These are phyloP conservation scores for Sprattus sprattus DNA, from an alignment of 2,113 vertebrate genomes.

Conservation along the genomic window DNA sequence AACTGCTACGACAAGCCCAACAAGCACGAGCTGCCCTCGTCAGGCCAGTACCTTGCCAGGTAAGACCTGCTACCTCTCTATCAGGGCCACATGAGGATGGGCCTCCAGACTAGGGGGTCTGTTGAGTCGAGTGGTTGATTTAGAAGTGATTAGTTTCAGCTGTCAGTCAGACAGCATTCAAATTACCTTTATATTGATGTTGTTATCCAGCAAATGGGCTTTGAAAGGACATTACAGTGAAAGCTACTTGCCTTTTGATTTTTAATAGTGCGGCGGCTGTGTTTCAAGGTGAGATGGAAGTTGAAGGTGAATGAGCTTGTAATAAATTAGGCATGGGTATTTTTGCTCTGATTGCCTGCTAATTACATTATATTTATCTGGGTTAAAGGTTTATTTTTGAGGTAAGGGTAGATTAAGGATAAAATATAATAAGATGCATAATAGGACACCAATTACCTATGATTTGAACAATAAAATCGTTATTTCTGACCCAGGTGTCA, in stretches of 20 bases:
- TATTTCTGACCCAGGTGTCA: constrained; percentile 1
- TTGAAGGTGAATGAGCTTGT: neutral
- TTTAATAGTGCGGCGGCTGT: neutral
- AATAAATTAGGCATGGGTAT: neutral
- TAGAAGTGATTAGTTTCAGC: neutral
- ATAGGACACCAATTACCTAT: neutral
- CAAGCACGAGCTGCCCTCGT: constrained; percentile 52
- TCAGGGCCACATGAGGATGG: neutral
- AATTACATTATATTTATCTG: neutral
- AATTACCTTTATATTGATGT: neutral
- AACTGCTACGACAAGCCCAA: constrained; percentile 73
- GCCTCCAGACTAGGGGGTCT: neutral
- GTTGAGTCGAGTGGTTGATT: neutral
- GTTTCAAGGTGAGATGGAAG: neutral
- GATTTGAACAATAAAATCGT: neutral
- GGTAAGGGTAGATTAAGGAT: neutral
- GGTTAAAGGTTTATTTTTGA: neutral
- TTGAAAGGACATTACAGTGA: neutral
- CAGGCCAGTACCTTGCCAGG: constrained; percentile 76
- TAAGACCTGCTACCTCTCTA: constrained; percentile 42
- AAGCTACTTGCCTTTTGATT: neutral
- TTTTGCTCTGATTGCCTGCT: neutral
- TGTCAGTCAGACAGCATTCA: neutral
- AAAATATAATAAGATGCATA: neutral
- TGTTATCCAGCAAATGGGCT: neutral